phyloP scores from a whole-genome alignment of 2,888 invertebrate species.

The Drosophila sordidapex region DNA sequence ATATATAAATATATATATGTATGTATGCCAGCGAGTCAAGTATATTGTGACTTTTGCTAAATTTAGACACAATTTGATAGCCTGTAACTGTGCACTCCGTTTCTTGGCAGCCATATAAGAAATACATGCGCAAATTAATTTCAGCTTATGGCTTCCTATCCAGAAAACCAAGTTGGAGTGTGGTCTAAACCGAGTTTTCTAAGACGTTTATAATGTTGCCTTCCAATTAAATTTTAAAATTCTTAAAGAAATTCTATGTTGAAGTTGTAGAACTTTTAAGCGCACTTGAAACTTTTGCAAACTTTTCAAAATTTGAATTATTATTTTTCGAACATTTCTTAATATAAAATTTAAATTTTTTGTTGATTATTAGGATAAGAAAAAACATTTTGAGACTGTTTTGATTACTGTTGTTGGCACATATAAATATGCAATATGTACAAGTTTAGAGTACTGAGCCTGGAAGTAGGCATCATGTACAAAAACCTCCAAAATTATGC shows the following conservation, averaged over 20 bases:
- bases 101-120: not conserved
- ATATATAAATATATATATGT: not conserved
- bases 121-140: conserved; percentile 4
- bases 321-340: not conserved
- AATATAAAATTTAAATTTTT: not conserved
- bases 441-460: not conserved
- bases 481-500: not conserved
- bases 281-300: not conserved
- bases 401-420: not conserved
- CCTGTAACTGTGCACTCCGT: not conserved
- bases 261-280: not conserved
- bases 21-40: not conserved
- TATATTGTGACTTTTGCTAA: conserved; percentile 4
- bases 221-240: not conserved
- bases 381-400: not conserved
- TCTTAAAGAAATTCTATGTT: not conserved
- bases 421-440: not conserved
- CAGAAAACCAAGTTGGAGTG: not conserved
- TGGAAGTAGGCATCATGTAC: conserved; percentile 6
- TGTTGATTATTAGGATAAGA: too few relatives aligned
- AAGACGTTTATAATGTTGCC: not conserved
- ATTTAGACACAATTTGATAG: conserved; percentile 17
- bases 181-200: not conserved
- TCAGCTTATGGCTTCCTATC: conserved; percentile 10
- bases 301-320: not conserved